Conservation (phyloP, 2,113 vertebrate species). For the Megatriorchis doriae region DNA sequence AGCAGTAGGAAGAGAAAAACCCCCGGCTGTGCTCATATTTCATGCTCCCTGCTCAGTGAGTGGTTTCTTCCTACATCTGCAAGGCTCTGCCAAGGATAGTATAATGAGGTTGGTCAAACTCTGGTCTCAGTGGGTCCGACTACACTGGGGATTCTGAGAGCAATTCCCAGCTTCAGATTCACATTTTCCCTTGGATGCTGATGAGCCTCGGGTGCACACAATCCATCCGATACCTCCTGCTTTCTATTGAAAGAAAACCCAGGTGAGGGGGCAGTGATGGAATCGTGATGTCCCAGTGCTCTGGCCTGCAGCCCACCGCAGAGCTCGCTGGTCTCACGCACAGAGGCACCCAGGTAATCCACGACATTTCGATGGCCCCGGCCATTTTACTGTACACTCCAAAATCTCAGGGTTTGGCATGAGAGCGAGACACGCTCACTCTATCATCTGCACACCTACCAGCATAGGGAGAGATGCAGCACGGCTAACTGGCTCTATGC, state of each 20-base stretch:
- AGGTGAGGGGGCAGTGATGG: rapidly evolving
- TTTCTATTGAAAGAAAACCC: not conserved
- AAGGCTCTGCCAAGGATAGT: not conserved
- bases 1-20: constrained; percentile 19
- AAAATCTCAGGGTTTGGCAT: not conserved
- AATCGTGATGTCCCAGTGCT: not conserved
- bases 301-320: not conserved
- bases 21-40: constrained; percentile 23
- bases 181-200: not conserved
- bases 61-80: not conserved
- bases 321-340: not conserved
- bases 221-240: not conserved
- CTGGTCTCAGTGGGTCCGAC: not conserved
- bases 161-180: not conserved
- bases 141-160: not conserved
- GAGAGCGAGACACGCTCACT: not conserved
- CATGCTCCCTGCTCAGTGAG: constrained; percentile 17
- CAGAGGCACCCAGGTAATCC: not conserved
- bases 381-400: not conserved
- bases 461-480: not conserved
- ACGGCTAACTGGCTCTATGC: not conserved
- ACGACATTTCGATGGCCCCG: not conserved
- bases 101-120: not conserved
- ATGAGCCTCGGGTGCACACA: not conserved
- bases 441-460: not conserved